Evolutionary conservation across 2,113 vertebrate genomes (phyloP), one percentile per base, ranked within the genome.

Genomic region (Dasyprocta punctata): DNA sequence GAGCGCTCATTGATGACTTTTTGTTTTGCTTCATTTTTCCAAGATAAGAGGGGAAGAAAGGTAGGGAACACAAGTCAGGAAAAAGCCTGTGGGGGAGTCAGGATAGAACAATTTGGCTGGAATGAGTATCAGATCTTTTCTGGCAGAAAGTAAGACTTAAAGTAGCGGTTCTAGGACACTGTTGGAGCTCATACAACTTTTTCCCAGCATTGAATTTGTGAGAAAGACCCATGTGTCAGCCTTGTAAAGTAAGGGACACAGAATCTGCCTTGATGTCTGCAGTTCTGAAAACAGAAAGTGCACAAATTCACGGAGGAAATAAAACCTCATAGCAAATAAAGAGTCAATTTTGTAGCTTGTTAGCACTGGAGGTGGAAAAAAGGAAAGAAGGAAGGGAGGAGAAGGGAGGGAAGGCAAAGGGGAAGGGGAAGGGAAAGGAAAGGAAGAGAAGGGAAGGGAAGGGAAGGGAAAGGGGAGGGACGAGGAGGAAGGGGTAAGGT

Each of bases 21-120:
- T 58, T 88, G 28, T 47, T 92, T 93, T 75, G 26, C 47, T 90
- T 67, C 47, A 49, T 36, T 77, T 92, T 94, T 38, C 12, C 41
- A 14, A 5, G 0, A 65, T 60, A 33, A 85, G 26, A 69, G 12
- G 90, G 63, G n/a, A 47, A 97, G 89, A 36, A 96, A 96, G 12
- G 17, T 17, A 73, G 2, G 5, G 13, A 33, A 41, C 28, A 86
- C 28, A 16, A 56, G n/a, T 26, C 52, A 73, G 54, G 28, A 84
- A 58, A 73, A 14, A 26, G 24, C 4, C 54, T 60, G 5, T 73
- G 56, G 54, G 63, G 63, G 1, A 47, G 30, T 54, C 52, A 84
- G 6, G 20, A 67, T 20, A 75, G 13, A 38, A 47, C 1, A 86
- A 2, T 52, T 80, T 67, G 61, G 3, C 58, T 88, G 61, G 52